Percentiles rank a stretch among this genome's conserved stretches.
phyloP scores from a whole-genome alignment of 2,797 vertebrate genomes.

The Tapera naevia region DNA sequence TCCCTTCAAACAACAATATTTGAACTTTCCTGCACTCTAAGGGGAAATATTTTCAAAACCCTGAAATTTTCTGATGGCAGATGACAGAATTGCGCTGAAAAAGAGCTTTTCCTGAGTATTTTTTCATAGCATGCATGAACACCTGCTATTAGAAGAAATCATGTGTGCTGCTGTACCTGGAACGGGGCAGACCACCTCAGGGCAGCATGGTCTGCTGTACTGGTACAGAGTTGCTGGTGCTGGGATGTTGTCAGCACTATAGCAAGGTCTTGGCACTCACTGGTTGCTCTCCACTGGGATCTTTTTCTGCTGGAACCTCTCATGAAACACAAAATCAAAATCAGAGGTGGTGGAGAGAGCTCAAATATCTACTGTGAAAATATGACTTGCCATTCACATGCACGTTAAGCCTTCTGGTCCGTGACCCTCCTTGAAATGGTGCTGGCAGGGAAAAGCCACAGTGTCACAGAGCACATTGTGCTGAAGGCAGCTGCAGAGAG shows the following conservation, averaged over 20 bases:
- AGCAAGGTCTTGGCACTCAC: fast-evolving
- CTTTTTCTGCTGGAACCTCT: neutral
- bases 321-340: neutral
- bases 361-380: neutral
- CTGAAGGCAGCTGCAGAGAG: neutral
- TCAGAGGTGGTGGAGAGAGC: neutral
- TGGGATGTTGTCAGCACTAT: fast-evolving
- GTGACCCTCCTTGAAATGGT: neutral
- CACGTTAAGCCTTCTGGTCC: neutral
- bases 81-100: neutral
- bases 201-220: fast-evolving
- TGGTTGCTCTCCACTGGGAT: neutral
- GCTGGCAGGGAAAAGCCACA: neutral
- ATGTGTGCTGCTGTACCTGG: fast-evolving
- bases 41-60: neutral
- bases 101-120: neutral
- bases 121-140: neutral
- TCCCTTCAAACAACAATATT: neutral
- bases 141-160: neutral
- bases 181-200: neutral
- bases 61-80: neutral
- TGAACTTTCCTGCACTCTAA: fast-evolving
- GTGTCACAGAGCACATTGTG: neutral
- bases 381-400: neutral
- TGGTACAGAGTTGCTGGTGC: neutral